Evolutionary conservation across 2,113 vertebrate species (phyloP), one percentile per base, ranked within the genome.

Genomic region (Atractosteus spatula): DNA sequence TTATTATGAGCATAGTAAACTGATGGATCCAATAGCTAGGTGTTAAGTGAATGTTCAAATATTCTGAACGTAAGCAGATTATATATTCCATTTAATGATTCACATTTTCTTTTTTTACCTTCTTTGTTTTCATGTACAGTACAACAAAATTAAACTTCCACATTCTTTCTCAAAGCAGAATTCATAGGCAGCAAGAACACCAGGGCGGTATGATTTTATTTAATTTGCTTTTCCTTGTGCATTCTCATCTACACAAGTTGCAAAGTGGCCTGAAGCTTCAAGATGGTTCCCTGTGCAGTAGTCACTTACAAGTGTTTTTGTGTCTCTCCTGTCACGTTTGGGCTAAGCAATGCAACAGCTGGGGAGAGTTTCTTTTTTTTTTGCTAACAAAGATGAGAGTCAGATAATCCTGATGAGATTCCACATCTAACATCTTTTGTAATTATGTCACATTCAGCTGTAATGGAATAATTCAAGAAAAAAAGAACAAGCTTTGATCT

Each of bases 401-500:
- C 87, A 87, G 85, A 89, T 95, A 94, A 95, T 95, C 94, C 93
- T 93, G 90, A 92, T 91, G 92, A 93, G 93, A 94, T 93, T 93
- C 87, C 86, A 91, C 90, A 92, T 91, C 88, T 90, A 93, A 87
- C 92, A 91, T 92, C 91, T 92, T 94, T 93, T 91, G 89, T 94
- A 94, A 95, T 94, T 92, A 93, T 94, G 91, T 94, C 91, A 92
- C 93, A 93, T 92, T 94, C 89, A 86, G 86, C 91, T 90, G 89
- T 93, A 92, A 93, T 94, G 92, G 93, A 94, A 94, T 94, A 94
- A 94, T 93, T 93, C 92, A 89, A 90, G 92, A 89, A 84, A 89
- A 89, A 91, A 45, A 93, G 88, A 87, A 90, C 89, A 89, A 81
- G 89, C 92, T 94, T 95, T 95, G 92, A 94, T 94, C 92, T 92